phyloP scores from a whole-genome alignment of 37 sponge, comb jelly and placozoan species.

The Hexactinellida sp. region DNA sequence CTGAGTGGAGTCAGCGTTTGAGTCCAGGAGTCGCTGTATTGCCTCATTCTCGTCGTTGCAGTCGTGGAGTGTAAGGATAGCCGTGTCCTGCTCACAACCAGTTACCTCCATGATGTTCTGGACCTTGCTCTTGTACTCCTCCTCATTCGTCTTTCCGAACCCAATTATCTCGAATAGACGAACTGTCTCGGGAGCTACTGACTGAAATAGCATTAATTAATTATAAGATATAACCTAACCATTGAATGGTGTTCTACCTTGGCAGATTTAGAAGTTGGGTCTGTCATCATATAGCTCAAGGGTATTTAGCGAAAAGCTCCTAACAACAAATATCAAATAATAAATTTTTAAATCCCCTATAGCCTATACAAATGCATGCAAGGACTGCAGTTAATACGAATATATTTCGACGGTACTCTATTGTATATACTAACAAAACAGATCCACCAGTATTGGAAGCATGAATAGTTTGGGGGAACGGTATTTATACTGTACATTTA shows the following conservation, averaged over 20 bases:
- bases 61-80: not conserved
- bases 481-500: too few species aligned
- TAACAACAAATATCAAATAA: too few species aligned
- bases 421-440: too few species aligned
- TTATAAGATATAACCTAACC: not conserved
- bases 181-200: constrained; percentile 10
- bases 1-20: not conserved
- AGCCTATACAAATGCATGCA: too few species aligned
- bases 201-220: not conserved
- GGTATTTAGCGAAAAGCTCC: too few species aligned
- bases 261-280: not conserved
- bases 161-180: not conserved
- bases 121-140: not conserved
- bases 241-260: not conserved
- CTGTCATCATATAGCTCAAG: not conserved
- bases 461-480: too few species aligned
- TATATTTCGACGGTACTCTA: too few species aligned
- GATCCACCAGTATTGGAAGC: too few species aligned
- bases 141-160: not conserved
- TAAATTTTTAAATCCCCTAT: too few species aligned
- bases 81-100: not conserved
- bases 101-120: constrained; percentile 11
- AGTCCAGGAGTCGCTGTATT: not conserved
- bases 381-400: too few species aligned
- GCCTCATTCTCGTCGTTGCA: not conserved